Percentiles rank a stretch among this genome's conserved stretches.
Conservation (phyloP, 2,113 vertebrate species). For the Rhinopomastus cyanomelas region DNA sequence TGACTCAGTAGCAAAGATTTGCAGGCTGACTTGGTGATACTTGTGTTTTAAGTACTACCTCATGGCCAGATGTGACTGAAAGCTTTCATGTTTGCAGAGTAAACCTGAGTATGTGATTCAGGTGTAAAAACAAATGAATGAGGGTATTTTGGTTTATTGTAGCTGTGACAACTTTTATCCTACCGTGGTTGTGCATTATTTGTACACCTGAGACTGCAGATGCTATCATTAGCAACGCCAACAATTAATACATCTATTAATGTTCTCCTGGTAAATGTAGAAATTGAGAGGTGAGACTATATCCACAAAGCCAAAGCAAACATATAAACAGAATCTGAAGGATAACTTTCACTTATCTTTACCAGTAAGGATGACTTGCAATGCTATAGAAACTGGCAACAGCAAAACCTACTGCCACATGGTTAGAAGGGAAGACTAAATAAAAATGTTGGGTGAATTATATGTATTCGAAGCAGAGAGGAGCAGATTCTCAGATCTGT, state of each 20-base stretch:
- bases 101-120: not conserved
- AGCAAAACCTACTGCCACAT: not conserved
- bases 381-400: not conserved
- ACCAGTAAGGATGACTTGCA: not conserved
- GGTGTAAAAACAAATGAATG: not conserved
- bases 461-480: not conserved
- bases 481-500: not conserved
- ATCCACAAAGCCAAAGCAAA: not conserved
- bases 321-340: not conserved
- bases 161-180: not conserved
- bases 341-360: not conserved
- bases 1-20: not conserved
- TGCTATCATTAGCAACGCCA: not conserved
- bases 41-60: not conserved
- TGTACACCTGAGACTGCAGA: not conserved
- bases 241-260: not conserved
- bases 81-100: not conserved
- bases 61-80: not conserved
- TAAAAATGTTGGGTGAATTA: not conserved
- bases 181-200: not conserved
- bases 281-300: not conserved
- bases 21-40: not conserved
- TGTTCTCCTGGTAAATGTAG: not conserved
- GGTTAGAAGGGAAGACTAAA: not conserved
- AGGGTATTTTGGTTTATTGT: not conserved